These are phyloP conservation scores for Monochamus alternatus DNA, from an alignment of 2,888 invertebrate species.

Conservation along the genomic window DNA sequence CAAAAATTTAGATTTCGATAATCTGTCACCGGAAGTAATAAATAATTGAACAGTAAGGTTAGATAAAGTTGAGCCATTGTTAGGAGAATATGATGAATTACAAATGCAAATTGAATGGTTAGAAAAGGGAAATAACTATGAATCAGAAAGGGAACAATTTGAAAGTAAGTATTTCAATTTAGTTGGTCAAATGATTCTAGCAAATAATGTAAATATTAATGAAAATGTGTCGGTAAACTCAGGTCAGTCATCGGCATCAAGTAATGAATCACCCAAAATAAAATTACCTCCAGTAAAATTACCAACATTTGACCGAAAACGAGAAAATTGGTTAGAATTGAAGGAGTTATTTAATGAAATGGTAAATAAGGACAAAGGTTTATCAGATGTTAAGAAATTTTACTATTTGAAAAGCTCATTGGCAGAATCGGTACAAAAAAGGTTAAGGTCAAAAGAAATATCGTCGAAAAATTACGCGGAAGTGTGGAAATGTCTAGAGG, in stretches of 20 bases:
- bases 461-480: conserved; percentile 9
- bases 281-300: conserved; percentile 9
- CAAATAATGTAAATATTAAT: background rate
- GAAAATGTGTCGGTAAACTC: background rate
- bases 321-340: conserved; percentile 20
- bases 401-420: conserved; percentile 23
- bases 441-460: conserved; percentile 13
- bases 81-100: background rate
- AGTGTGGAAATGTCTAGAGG: conserved; percentile 11
- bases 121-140: background rate
- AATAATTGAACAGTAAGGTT: background rate
- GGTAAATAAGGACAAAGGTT: conserved; percentile 3
- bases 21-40: too few relatives aligned
- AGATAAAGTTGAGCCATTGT: background rate
- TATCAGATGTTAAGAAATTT: conserved; percentile 16
- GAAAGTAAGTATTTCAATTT: background rate
- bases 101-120: background rate
- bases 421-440: background rate
- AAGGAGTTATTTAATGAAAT: conserved; percentile 19
- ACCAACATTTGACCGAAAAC: conserved; percentile 21
- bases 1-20: background rate
- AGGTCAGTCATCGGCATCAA: background rate
- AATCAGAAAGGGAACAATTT: background rate
- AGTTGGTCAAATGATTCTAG: background rate
- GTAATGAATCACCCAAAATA: conserved; percentile 1